Base-by-base conservation (phyloP, 2,113 vertebrate genomes). In the Bungarus multicinctus region DNA sequence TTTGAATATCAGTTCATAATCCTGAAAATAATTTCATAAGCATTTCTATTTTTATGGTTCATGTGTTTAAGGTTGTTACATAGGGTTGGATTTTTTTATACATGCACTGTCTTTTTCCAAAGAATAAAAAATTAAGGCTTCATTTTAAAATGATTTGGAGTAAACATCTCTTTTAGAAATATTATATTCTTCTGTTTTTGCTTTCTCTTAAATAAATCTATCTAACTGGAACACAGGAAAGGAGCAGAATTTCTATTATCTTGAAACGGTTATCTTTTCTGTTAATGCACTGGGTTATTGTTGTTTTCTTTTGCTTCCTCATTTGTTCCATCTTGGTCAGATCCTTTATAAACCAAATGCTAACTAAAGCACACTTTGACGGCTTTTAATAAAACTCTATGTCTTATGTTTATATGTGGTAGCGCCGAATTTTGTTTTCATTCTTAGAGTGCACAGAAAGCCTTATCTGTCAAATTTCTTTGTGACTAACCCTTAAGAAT, bases 1-100 rank as follows among this genome's bases (percentile, higher is more conserved):
- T 91, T 91, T 91, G 90, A 85, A 85, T 91, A 12, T 55, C 34
- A 45, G 14, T 27, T 27, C 52, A 69, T 91, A 91, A 39, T 91
- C 52, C 34, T 27, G 34, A 43, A 7, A 60, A 90, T 64, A 47
- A 47, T 91, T 91, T 57, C 54, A 30, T n/a, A n/a, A 39, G 30
- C 14, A 55, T 54, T 85, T 54, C 20, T 90, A 8, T 81, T 54
- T 90, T 81, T 81, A 16, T 54, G n/a, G 34, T 47, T 52, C n/a
- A 69, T 34, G 22, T 27, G 34, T 81, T 90, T 81, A 25, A 81
- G 50, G 64, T n/a, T 81, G 47, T 53, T 50, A 34, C n/a, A 53
- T 90, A 69, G 30, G 20, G 89, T 69, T 53, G 18, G 18, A 39
- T 74, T 90, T 74, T 47, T 53, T 30, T 90, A 39, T 16, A 57